Evolutionary conservation across 2,888 invertebrate genomes (phyloP).

Genomic region (Noctua pronuba): DNA sequence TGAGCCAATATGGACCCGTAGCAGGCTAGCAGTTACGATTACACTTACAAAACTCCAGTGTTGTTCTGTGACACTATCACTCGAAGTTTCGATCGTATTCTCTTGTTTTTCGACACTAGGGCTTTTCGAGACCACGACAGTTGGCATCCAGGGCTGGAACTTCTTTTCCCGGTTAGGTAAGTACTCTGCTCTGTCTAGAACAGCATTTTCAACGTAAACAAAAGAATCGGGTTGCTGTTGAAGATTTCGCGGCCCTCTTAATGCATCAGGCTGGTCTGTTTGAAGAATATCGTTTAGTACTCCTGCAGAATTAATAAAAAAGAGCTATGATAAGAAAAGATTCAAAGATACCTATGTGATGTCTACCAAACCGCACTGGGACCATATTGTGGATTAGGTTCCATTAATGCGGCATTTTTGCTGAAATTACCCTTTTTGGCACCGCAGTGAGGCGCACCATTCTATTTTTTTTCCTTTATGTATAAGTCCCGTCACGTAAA

Average conservation of each 20-base stretch:
- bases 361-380: neutral
- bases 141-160: neutral
- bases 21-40: too few relatives aligned
- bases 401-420: neutral
- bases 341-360: neutral
- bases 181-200: too few relatives aligned
- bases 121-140: neutral
- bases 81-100: neutral
- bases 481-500: too few relatives aligned
- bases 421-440: neutral
- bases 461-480: neutral
- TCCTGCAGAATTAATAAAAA: neutral
- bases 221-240: constrained; percentile 1
- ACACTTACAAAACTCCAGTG: constrained; percentile 28
- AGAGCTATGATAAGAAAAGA: neutral
- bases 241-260: neutral
- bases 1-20: too few relatives aligned
- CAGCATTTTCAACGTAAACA: neutral
- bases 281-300: constrained; percentile 29
- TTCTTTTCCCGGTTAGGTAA: too few relatives aligned
- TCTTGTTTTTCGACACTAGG: neutral
- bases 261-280: neutral
- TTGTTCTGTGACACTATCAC: neutral
- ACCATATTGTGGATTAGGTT: neutral
- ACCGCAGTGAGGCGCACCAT: neutral